phyloP scores from a whole-genome alignment of 2,888 invertebrate species.

The Beris morrisii region DNA sequence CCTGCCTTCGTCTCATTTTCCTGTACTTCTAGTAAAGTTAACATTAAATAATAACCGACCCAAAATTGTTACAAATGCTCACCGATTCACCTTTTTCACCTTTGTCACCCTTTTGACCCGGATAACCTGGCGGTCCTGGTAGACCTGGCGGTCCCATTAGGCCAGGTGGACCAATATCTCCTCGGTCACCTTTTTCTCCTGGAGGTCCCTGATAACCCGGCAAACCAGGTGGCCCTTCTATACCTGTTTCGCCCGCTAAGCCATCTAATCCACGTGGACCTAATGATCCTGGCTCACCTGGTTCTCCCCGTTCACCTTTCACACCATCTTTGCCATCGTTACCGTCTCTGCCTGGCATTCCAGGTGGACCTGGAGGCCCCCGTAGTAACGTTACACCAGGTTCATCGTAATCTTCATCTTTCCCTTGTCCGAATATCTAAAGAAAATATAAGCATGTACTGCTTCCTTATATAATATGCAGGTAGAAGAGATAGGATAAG shows the following conservation, averaged over 20 bases:
- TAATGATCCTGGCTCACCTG: constrained; percentile 74
- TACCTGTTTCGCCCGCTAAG: constrained; percentile 75
- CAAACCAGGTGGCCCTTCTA: constrained; percentile 81
- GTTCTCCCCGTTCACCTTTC: constrained; percentile 65
- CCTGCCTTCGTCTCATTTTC: constrained; percentile 57
- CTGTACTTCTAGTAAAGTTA: constrained; percentile 52
- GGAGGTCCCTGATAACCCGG: constrained; percentile 80
- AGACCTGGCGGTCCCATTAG: constrained; percentile 78
- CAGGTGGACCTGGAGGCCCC: constrained; percentile 67
- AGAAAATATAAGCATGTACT: too few species aligned
- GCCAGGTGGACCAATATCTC: constrained; percentile 84
- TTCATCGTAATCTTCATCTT: constrained; percentile 57
- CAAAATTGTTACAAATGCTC: constrained; percentile 54
- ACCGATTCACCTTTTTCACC: constrained; percentile 94
- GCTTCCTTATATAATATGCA: too few species aligned
- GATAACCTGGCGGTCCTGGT: constrained; percentile 81
- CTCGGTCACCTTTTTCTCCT: constrained; percentile 81
- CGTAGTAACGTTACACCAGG: constrained; percentile 60
- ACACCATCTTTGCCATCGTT: constrained; percentile 58
- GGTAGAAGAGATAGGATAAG: too few species aligned
- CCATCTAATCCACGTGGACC: constrained; percentile 78
- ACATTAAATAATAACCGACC: constrained; percentile 31
- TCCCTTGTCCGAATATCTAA: constrained; percentile 55
- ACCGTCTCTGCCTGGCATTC: constrained; percentile 52
- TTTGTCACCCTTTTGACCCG: constrained; percentile 86